Base-by-base conservation (phyloP, 1,140 invertebrate genomes). In the Calephelis nemesis region DNA sequence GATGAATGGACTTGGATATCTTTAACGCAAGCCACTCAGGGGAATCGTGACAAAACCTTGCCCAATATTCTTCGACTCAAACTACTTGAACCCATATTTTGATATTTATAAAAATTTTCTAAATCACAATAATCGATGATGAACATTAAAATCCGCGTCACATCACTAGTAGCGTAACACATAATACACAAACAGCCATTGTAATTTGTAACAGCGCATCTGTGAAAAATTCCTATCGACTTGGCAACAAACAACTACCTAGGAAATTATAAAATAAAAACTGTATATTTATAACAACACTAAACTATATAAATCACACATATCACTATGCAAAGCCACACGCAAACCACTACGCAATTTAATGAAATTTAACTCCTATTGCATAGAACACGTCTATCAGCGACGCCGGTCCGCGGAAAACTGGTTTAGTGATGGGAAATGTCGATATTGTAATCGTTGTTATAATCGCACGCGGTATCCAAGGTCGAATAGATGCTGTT, bases 391-490 rank as follows among this genome's bases (percentile, higher is more conserved):
- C 52, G 52, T 58, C 52, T 58, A 39, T 58, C 52, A 5, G 13
- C 52, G 19, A 58, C 52, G 52, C 52, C 52, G 19, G 19, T 15
- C 52, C 9, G 19, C 52, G 52, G 15, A 19, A 58, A 58, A 58
- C 52, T 58, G 52, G 52, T 19, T 58, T 58, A 58, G 52, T 58
- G 52, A 58, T 58, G 52, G 52, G 52, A 19, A 58, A 11, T 58
- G 52, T 58, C 52, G 52, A 58, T 58, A 58, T 58, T 15, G 19
- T 58, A 58, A 58, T 58, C 52, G 62, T 39, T 63, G 5, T 63
- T 63, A 63, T 62, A 62, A 62, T 45, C 39, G 60, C 50, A 62
- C 30, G 39, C 39, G 15, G 15, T 62, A 42, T 62, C 13, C 60
- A 62, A 62, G 30, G 60, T 39, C 30, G 60, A 39, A n/a, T 39